Evolutionary conservation across 1,140 invertebrate species (phyloP).

Genomic region (Penaeus japonicus): DNA sequence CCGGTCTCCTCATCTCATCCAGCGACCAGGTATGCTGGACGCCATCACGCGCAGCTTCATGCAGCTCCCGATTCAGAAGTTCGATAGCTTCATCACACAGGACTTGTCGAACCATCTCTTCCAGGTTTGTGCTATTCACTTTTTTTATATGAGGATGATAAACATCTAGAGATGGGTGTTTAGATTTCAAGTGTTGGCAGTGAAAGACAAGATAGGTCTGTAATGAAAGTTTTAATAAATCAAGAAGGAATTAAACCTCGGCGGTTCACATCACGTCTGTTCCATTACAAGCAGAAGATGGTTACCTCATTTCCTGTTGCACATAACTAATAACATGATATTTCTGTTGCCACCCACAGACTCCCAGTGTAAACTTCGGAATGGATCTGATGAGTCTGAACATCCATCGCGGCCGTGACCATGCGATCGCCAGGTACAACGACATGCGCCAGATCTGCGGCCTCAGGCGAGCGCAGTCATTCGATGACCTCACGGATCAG

Average conservation of each 20-base stretch:
- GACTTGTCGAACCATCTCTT: slow-evolving; percentile 59
- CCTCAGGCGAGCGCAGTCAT: slow-evolving; percentile 37
- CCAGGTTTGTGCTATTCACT: slow-evolving; percentile 34
- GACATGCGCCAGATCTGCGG: slow-evolving; percentile 60
- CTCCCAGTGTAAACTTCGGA: slow-evolving; percentile 18
- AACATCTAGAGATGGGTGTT: too few relatives aligned
- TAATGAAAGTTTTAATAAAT: too few relatives aligned
- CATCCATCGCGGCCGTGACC: slow-evolving; percentile 60
- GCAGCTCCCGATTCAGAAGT: slow-evolving; percentile 38
- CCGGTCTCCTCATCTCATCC: slow-evolving; percentile 31
- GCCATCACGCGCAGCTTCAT: slow-evolving; percentile 7
- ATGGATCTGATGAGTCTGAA: slow-evolving; percentile 52
- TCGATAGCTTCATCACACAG: slow-evolving; percentile 52
- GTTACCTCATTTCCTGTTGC: too few relatives aligned
- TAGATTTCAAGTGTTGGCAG: too few relatives aligned
- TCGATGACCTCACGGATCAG: slow-evolving; percentile 36
- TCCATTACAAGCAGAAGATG: too few relatives aligned
- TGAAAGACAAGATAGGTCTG: too few relatives aligned
- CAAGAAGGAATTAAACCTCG: too few relatives aligned
- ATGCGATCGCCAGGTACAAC: slow-evolving; percentile 62
- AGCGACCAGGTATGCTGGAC: background rate
- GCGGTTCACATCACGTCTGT: too few relatives aligned
- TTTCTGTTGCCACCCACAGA: background rate
- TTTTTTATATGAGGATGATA: too few relatives aligned
- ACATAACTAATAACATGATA: too few relatives aligned